Evolutionary conservation across 2,888 invertebrate species (phyloP), one percentile per base, ranked within the genome.

Genomic region (Caenorhabditis zanzibari): DNA sequence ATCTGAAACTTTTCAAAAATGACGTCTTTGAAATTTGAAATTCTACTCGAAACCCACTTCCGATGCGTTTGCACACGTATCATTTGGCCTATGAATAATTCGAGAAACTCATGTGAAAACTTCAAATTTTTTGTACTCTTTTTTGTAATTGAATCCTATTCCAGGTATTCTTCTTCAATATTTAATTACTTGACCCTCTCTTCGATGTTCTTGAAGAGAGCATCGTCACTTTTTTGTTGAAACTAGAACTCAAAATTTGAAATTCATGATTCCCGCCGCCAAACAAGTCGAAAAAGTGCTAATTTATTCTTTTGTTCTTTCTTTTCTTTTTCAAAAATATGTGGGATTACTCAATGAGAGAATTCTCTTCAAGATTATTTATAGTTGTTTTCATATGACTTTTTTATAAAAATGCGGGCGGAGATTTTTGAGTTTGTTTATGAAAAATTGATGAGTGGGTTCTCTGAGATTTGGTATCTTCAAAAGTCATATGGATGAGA

Each of bases 61-160:
- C 74, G 44, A 52, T 24, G 19, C 10, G 47, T 44, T 47, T 52
- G 26, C 61, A 14, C 52, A 38, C 68, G 24, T 44, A 61, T 63
- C 73, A 73, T 74, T 73, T 63, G 26, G 24, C 38, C 38, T 7
- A 74, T 74, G 54, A 74, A 74, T 74, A 28, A 74, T 74, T 74
- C 54, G 3, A 22, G 44, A 64, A 64, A 32, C n/a, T 24, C 73
- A 52, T 73, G 61, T 52, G 73, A 73, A 72, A 59, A 22, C 54
- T 66, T 49, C 7, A n/a, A 49, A 26, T 56, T 41, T 69, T 35
- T 35, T 38, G 5, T 12, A n/a, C 7, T 24, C 10, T 24, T 61
- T 7, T 61, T 41, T 61, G 63, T 63, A 63, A 63, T 28, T 28
- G 9, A 10, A 63, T 63, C 12, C 14, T 26, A 44, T 44, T 44